Base-by-base conservation (phyloP, 2,888 invertebrate species). In the Heliconius cydno region DNA sequence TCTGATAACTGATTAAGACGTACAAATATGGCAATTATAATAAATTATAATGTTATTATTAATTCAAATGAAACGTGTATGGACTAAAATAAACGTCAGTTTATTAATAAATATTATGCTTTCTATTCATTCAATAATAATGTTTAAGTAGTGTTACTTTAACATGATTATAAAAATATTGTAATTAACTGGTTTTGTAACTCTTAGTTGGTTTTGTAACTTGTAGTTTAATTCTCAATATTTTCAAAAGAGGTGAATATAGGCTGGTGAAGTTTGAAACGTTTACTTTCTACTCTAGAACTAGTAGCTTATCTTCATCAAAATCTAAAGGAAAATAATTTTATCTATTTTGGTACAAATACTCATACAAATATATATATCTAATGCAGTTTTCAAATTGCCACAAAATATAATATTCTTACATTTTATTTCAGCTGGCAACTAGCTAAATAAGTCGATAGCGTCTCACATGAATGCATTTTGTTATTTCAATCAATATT, bases 401-500 rank as follows among this genome's bases (percentile, higher is more conserved):
- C n/a, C n/a, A 60, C 22, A 10, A n/a, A n/a, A 10, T 19, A n/a
- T 22, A 60, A 10, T n/a, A 60, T 60, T n/a, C 4, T 3, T n/a
- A n/a, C 1, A 10, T 60, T 60, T n/a, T 60, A 60, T 60, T 60
- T 60, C 3, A 60, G n/a, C 1, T 60, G 3, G n/a, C 10, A 60
- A 60, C 28, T 15, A 15, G 65, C 15, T 65, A 65, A 75, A 75
- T n/a, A 73, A 30, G 22, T 10, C 10, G 13, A 75, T 12, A 74
- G 15, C 30, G 57, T 63, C 22, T 28, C 22, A 34, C 28, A 9
- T 28, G 12, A 41, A 13, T 75, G 65, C 65, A 63, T 38, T 75
- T 75, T 65, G 28, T 63, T 63, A 73, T 60, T 60, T 60, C 34
- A 73, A 73, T 73, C 73, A 73, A 73, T 73, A 73, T 41, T 46